Base-by-base conservation (phyloP, 2,888 invertebrate species). In the Microdon myrmicae region DNA sequence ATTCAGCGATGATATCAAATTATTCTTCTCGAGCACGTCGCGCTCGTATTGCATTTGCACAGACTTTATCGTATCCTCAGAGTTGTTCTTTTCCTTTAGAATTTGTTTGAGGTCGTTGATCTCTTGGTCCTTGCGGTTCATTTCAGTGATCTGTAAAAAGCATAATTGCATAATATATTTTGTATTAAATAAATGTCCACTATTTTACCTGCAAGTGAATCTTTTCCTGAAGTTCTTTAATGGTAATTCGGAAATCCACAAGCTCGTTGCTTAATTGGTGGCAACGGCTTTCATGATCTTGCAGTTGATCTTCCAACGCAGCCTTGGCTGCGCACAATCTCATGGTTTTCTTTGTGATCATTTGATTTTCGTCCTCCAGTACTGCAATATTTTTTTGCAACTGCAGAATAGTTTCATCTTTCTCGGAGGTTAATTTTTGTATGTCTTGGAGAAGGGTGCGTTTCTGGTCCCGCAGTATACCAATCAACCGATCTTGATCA, bases 381-480 rank as follows among this genome's bases (percentile, higher is more conserved):
- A 71, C 70, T 1, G 74, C 74, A 9, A 74, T 31, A 5, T 70
- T 70, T 6, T 67, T 68, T 31, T 79, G 76, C 29, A 78, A n/a
- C 13, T 74, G 67, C 12, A 70, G 19, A 1, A 76, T 59, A 28
- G 73, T 71, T 2, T 69, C 71, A 25, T 77, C 77, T 26, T 73
- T 72, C 13, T 79, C 75, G 3, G 70, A 56, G 4, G 71, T 71
- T 4, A 75, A 39, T 3, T 67, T 64, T 26, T 72, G 70, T 4
- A 79, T 60, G 17, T 79, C 79, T 3, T 68, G 71, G 2, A 79
- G 66, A 0, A 79, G 67, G 8, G 67, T 56, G 10, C 72, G 72
- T 38, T 79, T 79, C 38, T 79, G 78, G 41, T 71, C 75, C 2
- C 79, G 73, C 6, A 79, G 67, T 16, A 79, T 72, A 2, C 72